Conservation (phyloP, 2,888 invertebrate species). For the Norana najaformis region DNA sequence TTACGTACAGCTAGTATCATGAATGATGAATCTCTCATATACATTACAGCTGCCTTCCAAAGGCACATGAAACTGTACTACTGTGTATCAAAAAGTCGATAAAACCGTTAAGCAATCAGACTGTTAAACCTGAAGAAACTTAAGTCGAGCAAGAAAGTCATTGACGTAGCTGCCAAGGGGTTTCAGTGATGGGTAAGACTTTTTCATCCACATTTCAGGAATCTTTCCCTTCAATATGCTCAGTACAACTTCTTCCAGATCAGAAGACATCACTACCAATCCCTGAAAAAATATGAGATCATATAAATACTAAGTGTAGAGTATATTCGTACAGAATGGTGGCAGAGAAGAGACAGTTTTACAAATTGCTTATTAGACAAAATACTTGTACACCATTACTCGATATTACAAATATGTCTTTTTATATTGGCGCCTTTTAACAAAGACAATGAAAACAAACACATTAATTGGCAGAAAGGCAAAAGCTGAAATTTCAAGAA, state of each 20-base stretch:
- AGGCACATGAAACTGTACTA: too few species aligned
- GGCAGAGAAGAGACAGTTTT: background rate
- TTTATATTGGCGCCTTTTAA: too few species aligned
- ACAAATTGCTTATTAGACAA: background rate
- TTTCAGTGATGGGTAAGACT: slow-evolving; percentile 64
- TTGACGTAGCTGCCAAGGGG: slow-evolving; percentile 63
- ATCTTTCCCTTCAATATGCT: slow-evolving; percentile 79
- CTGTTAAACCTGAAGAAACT: slow-evolving; percentile 69
- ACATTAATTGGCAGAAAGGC: background rate
- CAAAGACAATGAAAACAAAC: too few species aligned
- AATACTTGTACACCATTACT: background rate
- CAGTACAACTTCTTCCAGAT: slow-evolving; percentile 81
- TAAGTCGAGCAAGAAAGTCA: slow-evolving; percentile 62
- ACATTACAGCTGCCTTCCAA: too few species aligned
- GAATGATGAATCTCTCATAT: too few species aligned
- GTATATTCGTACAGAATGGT: background rate
- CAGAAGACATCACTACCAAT: slow-evolving; percentile 80
- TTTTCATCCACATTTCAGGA: slow-evolving; percentile 63
- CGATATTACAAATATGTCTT: background rate
- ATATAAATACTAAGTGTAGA: background rate
- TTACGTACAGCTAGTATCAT: too few species aligned
- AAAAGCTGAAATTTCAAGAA: background rate
- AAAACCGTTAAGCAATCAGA: background rate
- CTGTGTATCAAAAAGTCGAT: background rate
- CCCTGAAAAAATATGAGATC: slow-evolving; percentile 67